phyloP scores from a whole-genome alignment of 2,113 vertebrate genomes.

The Phasianus colchicus region DNA sequence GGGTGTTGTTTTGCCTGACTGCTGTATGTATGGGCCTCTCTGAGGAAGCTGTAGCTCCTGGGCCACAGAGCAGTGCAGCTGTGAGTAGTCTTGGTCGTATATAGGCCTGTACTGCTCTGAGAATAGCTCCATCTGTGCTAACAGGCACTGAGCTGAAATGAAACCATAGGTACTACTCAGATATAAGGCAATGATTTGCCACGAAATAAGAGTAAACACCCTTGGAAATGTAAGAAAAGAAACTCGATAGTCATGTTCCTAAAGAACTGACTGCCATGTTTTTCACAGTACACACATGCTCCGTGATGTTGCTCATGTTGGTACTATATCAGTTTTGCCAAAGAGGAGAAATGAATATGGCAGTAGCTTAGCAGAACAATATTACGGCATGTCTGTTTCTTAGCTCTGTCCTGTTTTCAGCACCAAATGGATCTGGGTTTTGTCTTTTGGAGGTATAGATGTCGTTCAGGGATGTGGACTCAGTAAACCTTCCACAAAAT shows the following conservation, averaged over 20 bases:
- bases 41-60: background rate
- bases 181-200: background rate
- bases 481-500: background rate
- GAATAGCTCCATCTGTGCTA: background rate
- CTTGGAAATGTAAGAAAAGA: background rate
- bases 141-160: background rate
- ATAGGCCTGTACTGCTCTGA: background rate
- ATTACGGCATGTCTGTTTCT: background rate
- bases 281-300: background rate
- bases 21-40: accelerated
- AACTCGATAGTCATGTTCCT: background rate
- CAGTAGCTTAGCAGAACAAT: background rate
- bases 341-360: background rate
- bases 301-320: background rate
- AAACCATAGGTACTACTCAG: accelerated
- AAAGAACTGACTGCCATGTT: background rate
- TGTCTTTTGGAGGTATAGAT: background rate
- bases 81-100: background rate
- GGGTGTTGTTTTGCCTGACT: background rate
- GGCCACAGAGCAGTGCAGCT: accelerated
- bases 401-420: background rate
- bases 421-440: background rate
- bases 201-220: background rate
- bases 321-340: background rate
- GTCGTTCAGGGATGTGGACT: background rate